phyloP scores from a whole-genome alignment of 2,888 invertebrate genomes.

The Campoletis raptor region DNA sequence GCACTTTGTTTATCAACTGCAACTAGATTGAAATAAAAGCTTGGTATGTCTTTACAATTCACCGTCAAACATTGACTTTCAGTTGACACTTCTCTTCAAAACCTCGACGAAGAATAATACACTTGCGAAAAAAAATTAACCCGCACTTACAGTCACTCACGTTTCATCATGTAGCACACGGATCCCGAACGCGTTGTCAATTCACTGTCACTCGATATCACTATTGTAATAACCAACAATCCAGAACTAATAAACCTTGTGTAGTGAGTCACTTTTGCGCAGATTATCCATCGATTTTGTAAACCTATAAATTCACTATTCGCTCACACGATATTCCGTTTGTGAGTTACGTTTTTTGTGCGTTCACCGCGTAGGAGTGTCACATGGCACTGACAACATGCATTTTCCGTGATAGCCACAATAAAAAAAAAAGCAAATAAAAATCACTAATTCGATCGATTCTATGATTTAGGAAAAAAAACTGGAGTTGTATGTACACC shows the following conservation, averaged over 20 bases:
- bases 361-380: not conserved
- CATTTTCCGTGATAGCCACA: not conserved
- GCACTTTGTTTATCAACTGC: not conserved
- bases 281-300: slow-evolving; percentile 15
- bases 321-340: slow-evolving; percentile 20
- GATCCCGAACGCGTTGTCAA: slow-evolving; percentile 30
- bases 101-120: not conserved
- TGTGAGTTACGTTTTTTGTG: not conserved
- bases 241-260: not conserved
- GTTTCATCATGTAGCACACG: not conserved
- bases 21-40: not conserved
- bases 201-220: slow-evolving; percentile 57
- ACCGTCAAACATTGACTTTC: not conserved
- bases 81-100: not conserved
- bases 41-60: not conserved
- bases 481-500: not conserved
- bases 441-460: not conserved
- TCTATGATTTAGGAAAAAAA: too few species aligned
- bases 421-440: not conserved
- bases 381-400: not conserved
- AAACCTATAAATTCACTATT: slow-evolving; percentile 38
- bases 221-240: slow-evolving; percentile 6
- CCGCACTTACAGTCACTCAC: slow-evolving; percentile 22
- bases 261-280: not conserved
- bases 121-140: slow-evolving; percentile 7